These are phyloP conservation scores for Galleria mellonella DNA, from an alignment of 1,140 invertebrate species.

Conservation along the genomic window DNA sequence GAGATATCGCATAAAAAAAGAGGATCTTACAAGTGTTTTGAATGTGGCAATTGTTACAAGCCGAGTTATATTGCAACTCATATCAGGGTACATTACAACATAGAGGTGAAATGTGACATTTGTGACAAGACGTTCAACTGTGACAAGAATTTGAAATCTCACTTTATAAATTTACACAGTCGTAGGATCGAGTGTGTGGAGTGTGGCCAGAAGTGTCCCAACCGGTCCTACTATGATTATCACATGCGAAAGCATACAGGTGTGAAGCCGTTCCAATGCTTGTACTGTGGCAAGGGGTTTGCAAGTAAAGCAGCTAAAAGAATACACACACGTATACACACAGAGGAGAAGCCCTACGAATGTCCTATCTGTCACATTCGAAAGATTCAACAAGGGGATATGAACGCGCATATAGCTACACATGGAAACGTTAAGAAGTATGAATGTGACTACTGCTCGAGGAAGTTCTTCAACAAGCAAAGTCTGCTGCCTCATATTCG, in stretches of 20 bases:
- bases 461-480: neutral
- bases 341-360: neutral
- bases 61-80: neutral
- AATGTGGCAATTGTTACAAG: neutral
- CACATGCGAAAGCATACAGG: neutral
- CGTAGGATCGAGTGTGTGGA: neutral
- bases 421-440: neutral
- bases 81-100: neutral
- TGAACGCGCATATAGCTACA: neutral
- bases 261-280: neutral
- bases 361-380: neutral
- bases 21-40: neutral
- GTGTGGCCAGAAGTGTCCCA: neutral
- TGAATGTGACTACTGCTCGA: neutral
- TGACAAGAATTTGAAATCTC: neutral
- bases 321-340: neutral
- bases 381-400: neutral
- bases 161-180: neutral
- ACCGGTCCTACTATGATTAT: neutral
- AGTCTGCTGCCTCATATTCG: neutral
- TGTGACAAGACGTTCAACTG: neutral
- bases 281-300: conserved; percentile 1
- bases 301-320: neutral
- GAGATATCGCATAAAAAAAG: neutral
- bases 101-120: neutral